A percentile compares a stretch with the other conserved stretches of the same genome.
Evolutionary conservation across 2,113 vertebrate species (phyloP).

Genomic region (Rafetus swinhoei): DNA sequence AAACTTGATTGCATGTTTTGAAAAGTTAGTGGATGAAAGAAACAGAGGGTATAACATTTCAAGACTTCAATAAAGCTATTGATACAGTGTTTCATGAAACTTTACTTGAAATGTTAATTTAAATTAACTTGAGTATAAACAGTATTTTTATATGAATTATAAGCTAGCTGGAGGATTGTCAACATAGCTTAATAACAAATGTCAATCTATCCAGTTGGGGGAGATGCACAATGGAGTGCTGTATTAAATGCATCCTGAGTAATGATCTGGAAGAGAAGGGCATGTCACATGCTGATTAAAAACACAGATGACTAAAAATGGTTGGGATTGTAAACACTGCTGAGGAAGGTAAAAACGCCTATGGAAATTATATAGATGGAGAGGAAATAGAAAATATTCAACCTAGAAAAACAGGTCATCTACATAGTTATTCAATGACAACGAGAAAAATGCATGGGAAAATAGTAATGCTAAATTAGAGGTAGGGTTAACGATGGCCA

Average conservation of each 20-base stretch:
- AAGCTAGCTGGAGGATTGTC: constrained; percentile 48
- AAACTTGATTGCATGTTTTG: neutral
- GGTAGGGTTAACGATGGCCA: neutral
- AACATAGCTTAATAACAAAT: constrained; percentile 26
- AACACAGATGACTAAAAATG: neutral
- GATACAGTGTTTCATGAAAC: neutral
- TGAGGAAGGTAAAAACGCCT: neutral
- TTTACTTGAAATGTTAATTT: constrained; percentile 52
- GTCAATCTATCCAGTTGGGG: neutral
- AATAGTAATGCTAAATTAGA: neutral
- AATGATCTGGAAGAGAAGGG: constrained; percentile 18
- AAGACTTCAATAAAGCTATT: neutral
- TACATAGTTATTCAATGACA: neutral
- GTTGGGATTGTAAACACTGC: neutral
- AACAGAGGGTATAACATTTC: constrained; percentile 11
- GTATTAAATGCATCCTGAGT: constrained; percentile 36
- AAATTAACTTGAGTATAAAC: constrained; percentile 32
- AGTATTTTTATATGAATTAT: neutral
- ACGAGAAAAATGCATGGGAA: fast-evolving
- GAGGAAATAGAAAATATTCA: neutral
- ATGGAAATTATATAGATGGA: fast-evolving
- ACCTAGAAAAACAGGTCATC: neutral
- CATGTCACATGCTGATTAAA: neutral
- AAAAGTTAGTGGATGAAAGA: constrained; percentile 21
- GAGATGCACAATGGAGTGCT: neutral